These are phyloP conservation scores for Dioctria rufipes DNA, from an alignment of 2,888 invertebrate species.

Conservation along the genomic window DNA sequence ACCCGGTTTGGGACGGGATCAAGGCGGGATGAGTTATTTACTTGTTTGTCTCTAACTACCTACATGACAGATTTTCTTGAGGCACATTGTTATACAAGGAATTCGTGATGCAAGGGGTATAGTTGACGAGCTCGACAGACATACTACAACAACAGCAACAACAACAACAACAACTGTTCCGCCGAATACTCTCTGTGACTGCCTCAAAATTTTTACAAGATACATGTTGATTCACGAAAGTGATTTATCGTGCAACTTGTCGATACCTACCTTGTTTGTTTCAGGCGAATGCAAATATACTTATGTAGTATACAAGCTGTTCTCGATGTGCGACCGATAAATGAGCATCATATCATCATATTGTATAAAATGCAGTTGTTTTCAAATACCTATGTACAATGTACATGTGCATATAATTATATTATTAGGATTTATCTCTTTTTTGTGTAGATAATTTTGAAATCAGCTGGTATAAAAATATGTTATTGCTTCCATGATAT, in stretches of 20 bases:
- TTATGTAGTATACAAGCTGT: neutral
- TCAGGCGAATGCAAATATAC: conserved; percentile 28
- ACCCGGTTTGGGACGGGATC: conserved; percentile 9
- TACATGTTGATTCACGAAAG: conserved; percentile 62
- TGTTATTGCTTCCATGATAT: no score
- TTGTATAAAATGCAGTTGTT: no score
- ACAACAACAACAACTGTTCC: conserved; percentile 14
- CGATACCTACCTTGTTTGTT: neutral
- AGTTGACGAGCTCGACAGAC: conserved; percentile 44
- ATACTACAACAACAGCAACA: no score
- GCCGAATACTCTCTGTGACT: conserved; percentile 25
- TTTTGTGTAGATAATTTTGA: no score
- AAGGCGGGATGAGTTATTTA: conserved; percentile 51
- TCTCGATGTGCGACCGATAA: conserved; percentile 32
- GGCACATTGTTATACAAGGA: conserved; percentile 61
- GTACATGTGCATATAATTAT: no score
- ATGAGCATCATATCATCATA: neutral
- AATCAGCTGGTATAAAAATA: no score
- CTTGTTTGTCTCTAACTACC: conserved; percentile 51
- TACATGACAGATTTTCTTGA: conserved; percentile 51
- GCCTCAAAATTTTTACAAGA: conserved; percentile 58
- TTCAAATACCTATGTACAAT: no score
- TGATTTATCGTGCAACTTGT: conserved; percentile 60
- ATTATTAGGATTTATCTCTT: no score
- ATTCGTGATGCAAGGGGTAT: conserved; percentile 60